Evolutionary conservation across 2,888 invertebrate genomes (phyloP).

Genomic region (Caenorhabditis panamensis): DNA sequence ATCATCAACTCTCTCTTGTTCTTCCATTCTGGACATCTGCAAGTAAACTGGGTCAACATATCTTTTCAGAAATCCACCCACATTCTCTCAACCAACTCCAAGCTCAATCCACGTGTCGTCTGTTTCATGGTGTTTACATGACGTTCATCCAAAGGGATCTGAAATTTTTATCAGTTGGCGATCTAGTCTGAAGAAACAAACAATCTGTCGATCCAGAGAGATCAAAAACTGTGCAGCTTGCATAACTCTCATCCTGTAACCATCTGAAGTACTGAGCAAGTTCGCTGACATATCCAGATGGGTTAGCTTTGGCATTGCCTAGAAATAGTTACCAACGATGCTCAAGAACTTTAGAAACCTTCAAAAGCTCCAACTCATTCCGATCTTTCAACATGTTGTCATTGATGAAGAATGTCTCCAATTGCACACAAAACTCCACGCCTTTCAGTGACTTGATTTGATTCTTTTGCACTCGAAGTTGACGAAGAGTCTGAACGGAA

Average conservation of each 20-base stretch:
- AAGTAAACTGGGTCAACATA: background rate
- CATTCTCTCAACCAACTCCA: conserved; percentile 58
- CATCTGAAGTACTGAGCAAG: conserved; percentile 64
- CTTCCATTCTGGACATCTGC: conserved; percentile 56
- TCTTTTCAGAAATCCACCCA: background rate
- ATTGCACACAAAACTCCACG: conserved; percentile 64
- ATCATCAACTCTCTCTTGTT: conserved; percentile 54
- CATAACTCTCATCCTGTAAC: conserved; percentile 63
- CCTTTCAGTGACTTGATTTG: conserved; percentile 71
- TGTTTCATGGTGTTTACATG: conserved; percentile 52
- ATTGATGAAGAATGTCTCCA: conserved; percentile 59
- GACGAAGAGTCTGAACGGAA: conserved; percentile 21
- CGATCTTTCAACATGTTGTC: conserved; percentile 56
- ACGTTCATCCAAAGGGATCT: conserved; percentile 59
- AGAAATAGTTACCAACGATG: background rate
- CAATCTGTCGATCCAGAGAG: conserved; percentile 50
- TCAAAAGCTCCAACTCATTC: conserved; percentile 47
- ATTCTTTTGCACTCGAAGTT: conserved; percentile 65
- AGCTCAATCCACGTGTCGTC: conserved; percentile 51
- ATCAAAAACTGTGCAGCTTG: conserved; percentile 44
- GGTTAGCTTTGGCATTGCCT: conserved; percentile 71
- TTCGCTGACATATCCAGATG: conserved; percentile 70
- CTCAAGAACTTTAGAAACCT: conserved; percentile 9
- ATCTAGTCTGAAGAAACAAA: background rate
- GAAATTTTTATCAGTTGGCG: background rate